Base-by-base conservation (phyloP, 2,888 invertebrate genomes). In the Stenoptilia bipunctidactyla region DNA sequence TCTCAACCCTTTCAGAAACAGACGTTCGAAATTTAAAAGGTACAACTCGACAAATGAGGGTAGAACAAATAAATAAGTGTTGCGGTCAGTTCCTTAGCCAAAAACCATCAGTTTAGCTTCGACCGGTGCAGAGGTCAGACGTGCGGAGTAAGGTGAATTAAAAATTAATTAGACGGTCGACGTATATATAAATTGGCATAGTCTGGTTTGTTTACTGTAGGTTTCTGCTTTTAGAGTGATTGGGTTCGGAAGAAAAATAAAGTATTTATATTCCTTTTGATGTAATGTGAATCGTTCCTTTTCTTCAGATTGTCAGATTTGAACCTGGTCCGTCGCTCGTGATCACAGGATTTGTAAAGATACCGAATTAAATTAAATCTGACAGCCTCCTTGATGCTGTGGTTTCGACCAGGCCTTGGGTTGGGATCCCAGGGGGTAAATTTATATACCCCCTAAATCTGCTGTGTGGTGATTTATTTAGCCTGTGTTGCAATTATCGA, bases 61-160 rank as follows among this genome's bases (percentile, higher is more conserved):
- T 80, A 80, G 67, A 64, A 61, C 51, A 57, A 55, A 64, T 77
- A 80, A 82, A 67, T 77, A 76, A 82, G 72, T 68, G 60, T 50
- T 52, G 68, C 59, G 79, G 79, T 79, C 73, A 49, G 54, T 49
- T 46, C 47, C 52, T 44, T 59, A 61, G 54, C 65, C 73, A 44
- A 50, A 64, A 61, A 47, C 48, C 67, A 80, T 80, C 77, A 80
- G 65, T 80, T 69, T 71, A 53, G 42, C 59, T 57, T 75, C 73
- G 80, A 66, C 73, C 70, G 60, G 60, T 60, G 61, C 46, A 44
- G 56, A 48, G 56, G 51, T 47, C 56, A 61, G 74, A 73, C 73
- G 61, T 66, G 64, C 52, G 58, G 66, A 61, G 56, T 61, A 49
- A 44, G 60, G 52, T 48, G 69, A 69, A 73, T 79, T 79, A 76